Evolutionary conservation across 2,888 invertebrate genomes (phyloP).

Genomic region (Yponomeuta malinellus): DNA sequence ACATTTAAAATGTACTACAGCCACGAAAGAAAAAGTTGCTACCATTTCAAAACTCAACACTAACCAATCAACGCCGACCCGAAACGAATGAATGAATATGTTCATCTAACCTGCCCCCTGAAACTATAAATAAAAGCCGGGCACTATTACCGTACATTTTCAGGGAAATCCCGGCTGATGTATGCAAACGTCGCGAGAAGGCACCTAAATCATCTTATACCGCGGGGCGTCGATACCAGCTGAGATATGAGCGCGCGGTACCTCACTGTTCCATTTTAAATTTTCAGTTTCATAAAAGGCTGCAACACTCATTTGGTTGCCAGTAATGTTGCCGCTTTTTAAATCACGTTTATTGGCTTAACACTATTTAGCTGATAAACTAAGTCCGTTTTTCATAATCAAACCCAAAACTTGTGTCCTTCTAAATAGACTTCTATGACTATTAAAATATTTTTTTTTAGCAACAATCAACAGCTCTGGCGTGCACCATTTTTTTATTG

Average conservation of each 20-base stretch:
- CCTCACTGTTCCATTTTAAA: slow-evolving; percentile 9
- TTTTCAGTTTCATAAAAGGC: not conserved
- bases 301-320: not conserved
- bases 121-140: not conserved
- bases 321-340: no score
- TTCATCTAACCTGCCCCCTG: not conserved
- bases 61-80: not conserved
- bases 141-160: slow-evolving; percentile 13
- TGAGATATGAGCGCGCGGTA: slow-evolving; percentile 11
- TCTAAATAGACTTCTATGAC: not conserved
- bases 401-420: not conserved
- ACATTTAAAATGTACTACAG: no score
- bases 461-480: no score
- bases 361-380: no score
- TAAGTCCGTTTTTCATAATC: no score
- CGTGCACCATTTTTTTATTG: no score
- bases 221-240: slow-evolving; percentile 16
- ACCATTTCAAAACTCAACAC: no score
- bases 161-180: slow-evolving; percentile 12
- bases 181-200: slow-evolving; percentile 17
- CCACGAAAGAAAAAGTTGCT: no score
- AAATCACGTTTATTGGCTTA: no score
- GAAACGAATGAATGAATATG: not conserved
- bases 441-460: not conserved
- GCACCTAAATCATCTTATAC: slow-evolving; percentile 17